Conservation (phyloP, 1,140 invertebrate species). For the Drosophila micromelanica region DNA sequence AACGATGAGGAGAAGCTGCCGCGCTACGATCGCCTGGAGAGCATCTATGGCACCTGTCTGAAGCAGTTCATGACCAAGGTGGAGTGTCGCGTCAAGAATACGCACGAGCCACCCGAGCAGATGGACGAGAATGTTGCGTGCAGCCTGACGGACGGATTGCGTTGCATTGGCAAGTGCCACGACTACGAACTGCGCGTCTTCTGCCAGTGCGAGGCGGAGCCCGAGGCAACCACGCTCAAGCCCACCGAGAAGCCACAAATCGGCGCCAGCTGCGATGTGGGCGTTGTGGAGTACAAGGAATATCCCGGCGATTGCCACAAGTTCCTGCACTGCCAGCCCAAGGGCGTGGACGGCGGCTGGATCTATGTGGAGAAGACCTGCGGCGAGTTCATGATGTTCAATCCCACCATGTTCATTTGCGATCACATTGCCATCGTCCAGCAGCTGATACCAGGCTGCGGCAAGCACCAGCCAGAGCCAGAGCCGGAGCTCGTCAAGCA, state of each 20-base stretch:
- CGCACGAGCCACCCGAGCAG: constrained; percentile 87
- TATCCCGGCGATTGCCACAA: constrained; percentile 86
- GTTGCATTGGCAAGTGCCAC: constrained; percentile 87
- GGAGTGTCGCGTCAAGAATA: constrained; percentile 89
- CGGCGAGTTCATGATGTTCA: constrained; percentile 86
- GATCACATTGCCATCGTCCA: constrained; percentile 87
- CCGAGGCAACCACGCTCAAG: constrained; percentile 20
- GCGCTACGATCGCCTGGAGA: constrained; percentile 73
- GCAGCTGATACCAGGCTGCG: constrained; percentile 87
- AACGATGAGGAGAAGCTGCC: constrained; percentile 82
- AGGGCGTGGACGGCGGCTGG: constrained; percentile 60
- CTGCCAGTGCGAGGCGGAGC: constrained; percentile 87
- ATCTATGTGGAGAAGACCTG: constrained; percentile 86
- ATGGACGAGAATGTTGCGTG: constrained; percentile 91
- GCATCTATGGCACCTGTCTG: constrained; percentile 64
- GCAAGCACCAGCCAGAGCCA: constrained; percentile 22
- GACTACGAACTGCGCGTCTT: constrained; percentile 91
- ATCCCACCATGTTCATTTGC: constrained; percentile 87
- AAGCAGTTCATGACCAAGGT: constrained; percentile 88
- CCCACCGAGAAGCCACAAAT: constrained; percentile 59
- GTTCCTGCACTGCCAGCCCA: constrained; percentile 87
- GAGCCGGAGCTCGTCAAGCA: constrained; percentile 45
- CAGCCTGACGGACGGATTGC: constrained; percentile 88
- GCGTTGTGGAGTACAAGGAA: constrained; percentile 76
- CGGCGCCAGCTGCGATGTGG: constrained; percentile 59